Evolutionary conservation across 2,888 invertebrate genomes (phyloP).

Genomic region (Meiosimyza platycephala): DNA sequence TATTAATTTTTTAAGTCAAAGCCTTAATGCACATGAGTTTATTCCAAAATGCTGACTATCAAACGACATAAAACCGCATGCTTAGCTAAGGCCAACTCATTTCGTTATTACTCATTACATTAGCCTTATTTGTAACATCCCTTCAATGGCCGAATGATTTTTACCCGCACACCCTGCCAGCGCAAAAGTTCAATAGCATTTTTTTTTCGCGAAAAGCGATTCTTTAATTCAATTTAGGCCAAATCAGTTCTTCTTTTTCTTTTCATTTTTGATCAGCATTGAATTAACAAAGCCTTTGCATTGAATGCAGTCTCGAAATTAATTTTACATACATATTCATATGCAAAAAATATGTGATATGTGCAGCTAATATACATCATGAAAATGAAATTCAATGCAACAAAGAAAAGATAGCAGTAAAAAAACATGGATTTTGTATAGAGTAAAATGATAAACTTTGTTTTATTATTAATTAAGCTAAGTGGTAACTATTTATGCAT

Average conservation of each 20-base stretch:
- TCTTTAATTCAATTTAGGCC: slow-evolving; percentile 11
- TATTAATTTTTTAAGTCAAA: no score
- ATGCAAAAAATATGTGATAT: slow-evolving; percentile 7
- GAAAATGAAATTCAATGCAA: no score
- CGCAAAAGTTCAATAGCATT: background rate
- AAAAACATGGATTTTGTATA: no score
- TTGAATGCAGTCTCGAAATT: slow-evolving; percentile 7
- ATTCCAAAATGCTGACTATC: no score
- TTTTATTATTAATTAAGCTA: no score
- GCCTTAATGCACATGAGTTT: no score
- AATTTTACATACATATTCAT: slow-evolving; percentile 1
- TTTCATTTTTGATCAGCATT: no score
- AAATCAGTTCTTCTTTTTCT: background rate
- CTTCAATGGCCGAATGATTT: background rate
- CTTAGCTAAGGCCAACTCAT: background rate
- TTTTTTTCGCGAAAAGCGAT: slow-evolving; percentile 9
- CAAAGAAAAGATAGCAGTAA: no score
- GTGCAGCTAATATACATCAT: background rate
- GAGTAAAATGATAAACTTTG: no score
- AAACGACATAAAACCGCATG: no score
- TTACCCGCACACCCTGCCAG: background rate
- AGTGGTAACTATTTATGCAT: no score
- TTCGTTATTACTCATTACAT: slow-evolving; percentile 12
- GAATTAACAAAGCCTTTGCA: background rate
- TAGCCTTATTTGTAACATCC: slow-evolving; percentile 1